These are phyloP conservation scores for Panulirus ornatus DNA, from an alignment of 1,140 invertebrate species.

Conservation along the genomic window DNA sequence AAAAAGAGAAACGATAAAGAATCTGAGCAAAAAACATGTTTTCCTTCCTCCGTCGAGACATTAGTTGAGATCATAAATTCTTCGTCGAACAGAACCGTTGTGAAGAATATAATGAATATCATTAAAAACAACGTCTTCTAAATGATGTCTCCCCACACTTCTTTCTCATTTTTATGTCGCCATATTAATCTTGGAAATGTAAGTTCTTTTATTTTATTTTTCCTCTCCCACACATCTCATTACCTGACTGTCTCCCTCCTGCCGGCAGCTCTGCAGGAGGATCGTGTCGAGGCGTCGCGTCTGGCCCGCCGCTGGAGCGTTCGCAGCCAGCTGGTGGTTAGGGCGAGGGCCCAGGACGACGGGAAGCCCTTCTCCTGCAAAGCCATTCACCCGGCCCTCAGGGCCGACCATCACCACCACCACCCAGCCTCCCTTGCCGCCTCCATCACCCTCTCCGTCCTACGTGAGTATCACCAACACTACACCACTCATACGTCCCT, in stretches of 20 bases:
- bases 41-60: no score
- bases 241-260: neutral
- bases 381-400: slow-evolving; percentile 58
- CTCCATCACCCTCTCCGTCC: slow-evolving; percentile 62
- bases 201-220: neutral
- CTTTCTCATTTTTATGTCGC: neutral
- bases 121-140: no score
- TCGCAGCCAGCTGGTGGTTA: slow-evolving; percentile 50
- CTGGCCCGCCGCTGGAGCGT: slow-evolving; percentile 38
- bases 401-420: neutral
- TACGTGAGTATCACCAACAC: slow-evolving; percentile 45
- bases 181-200: neutral
- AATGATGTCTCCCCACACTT: neutral
- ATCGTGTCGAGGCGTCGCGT: slow-evolving; percentile 35
- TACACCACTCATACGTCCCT: neutral
- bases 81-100: no score
- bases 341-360: slow-evolving; percentile 45
- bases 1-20: no score
- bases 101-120: no score
- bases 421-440: neutral
- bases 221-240: neutral
- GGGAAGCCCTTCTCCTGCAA: slow-evolving; percentile 51
- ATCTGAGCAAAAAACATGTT: no score
- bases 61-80: no score
- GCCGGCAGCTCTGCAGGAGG: slow-evolving; percentile 46